Evolutionary conservation across 2,888 invertebrate species (phyloP).

Genomic region (Pheosia tremula): DNA sequence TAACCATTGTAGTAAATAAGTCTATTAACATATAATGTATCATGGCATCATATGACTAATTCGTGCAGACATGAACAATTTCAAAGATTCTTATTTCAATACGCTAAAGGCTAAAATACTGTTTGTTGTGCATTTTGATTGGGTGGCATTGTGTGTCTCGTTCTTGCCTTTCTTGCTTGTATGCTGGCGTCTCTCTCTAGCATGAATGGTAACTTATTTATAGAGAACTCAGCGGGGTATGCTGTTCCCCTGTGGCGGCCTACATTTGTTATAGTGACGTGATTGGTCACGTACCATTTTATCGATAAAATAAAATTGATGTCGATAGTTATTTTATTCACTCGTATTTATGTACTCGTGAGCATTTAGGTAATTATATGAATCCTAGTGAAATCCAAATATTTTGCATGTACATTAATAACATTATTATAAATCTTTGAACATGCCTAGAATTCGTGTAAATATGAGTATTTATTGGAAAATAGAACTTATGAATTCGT

Average conservation of each 20-base stretch:
- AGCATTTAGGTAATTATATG: background rate
- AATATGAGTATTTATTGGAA: no score
- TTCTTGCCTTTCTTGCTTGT: conserved; percentile 43
- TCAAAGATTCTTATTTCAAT: conserved; percentile 38
- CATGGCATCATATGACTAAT: conserved; percentile 33
- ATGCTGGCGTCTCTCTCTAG: conserved; percentile 53
- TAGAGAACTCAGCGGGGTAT: conserved; percentile 60
- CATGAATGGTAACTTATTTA: conserved; percentile 62
- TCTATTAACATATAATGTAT: conserved; percentile 22
- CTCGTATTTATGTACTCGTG: conserved; percentile 17
- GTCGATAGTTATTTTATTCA: conserved; percentile 30
- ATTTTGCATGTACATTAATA: no score
- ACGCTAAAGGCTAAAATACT: conserved; percentile 48
- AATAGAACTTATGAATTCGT: no score
- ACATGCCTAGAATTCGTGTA: no score
- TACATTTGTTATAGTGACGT: conserved; percentile 65
- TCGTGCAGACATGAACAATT: conserved; percentile 27
- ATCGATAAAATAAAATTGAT: conserved; percentile 31
- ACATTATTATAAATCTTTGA: no score
- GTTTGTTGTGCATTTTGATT: conserved; percentile 38
- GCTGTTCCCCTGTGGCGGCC: conserved; percentile 70
- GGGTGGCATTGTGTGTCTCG: conserved; percentile 50
- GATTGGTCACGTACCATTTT: conserved; percentile 27
- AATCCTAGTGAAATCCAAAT: no score
- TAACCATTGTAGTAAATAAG: conserved; percentile 5